These are phyloP conservation scores for Hylaeus volcanicus DNA, from an alignment of 1,140 invertebrate genomes.

Conservation along the genomic window DNA sequence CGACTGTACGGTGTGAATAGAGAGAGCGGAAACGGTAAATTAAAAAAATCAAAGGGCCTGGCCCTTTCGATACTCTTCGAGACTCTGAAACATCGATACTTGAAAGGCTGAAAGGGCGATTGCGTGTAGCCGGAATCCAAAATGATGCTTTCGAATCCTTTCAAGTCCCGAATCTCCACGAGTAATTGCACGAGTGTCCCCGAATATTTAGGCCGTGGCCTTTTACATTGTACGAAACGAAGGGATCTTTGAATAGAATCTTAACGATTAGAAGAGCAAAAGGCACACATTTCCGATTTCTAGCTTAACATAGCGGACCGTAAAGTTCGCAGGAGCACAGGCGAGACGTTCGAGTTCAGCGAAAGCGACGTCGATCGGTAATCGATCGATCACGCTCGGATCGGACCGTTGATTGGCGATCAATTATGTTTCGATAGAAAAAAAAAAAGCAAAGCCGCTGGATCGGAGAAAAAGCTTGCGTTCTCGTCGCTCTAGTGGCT, in stretches of 20 bases:
- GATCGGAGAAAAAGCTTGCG: slow-evolving; percentile 3
- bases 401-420: slow-evolving; percentile 62
- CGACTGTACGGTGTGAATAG: background rate
- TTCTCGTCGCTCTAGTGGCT: slow-evolving; percentile 37
- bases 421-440: slow-evolving; percentile 61
- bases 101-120: background rate
- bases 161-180: background rate
- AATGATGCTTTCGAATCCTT: background rate
- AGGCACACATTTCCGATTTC: too few species aligned
- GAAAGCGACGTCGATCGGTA: slow-evolving; percentile 63
- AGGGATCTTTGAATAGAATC: background rate
- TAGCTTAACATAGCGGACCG: too few species aligned
- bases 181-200: background rate
- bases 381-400: slow-evolving; percentile 63
- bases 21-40: background rate
- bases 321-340: too few species aligned
- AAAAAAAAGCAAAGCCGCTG: slow-evolving; percentile 16
- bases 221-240: background rate
- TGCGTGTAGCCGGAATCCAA: background rate
- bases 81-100: background rate
- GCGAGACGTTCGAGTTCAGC: background rate
- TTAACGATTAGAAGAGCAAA: too few species aligned
- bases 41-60: background rate
- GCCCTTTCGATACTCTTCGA: background rate
- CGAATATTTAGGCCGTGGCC: too few species aligned